Evolutionary conservation across 1,140 invertebrate species (phyloP).

Genomic region (Rhyacophila brunnea): DNA sequence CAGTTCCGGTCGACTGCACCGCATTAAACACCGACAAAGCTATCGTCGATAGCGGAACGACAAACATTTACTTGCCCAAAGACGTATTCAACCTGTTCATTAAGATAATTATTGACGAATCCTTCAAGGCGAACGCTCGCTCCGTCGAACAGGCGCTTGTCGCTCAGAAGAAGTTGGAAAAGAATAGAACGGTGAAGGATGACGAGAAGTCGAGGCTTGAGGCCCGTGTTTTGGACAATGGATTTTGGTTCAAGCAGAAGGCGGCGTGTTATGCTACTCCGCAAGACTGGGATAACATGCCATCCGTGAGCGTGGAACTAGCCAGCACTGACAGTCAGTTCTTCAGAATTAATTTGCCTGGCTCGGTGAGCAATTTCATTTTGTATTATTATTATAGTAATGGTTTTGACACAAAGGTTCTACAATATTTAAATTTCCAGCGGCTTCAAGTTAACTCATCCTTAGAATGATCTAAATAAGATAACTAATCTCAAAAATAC

Average conservation of each 20-base stretch:
- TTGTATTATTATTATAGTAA: no score
- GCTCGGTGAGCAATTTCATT: constrained; percentile 18
- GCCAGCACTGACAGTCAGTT: constrained; percentile 14
- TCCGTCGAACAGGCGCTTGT: neutral
- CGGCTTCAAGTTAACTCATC: no score
- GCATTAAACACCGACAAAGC: constrained; percentile 26
- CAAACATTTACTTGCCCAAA: constrained; percentile 28
- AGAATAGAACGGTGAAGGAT: neutral
- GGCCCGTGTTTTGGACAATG: constrained; percentile 5
- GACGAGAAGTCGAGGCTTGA: constrained; percentile 1
- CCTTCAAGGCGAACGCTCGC: neutral
- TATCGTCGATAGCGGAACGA: constrained; percentile 34
- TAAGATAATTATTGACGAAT: constrained; percentile 12
- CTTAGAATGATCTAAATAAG: no score
- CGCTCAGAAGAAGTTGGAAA: constrained; percentile 7
- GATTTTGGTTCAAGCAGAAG: constrained; percentile 28
- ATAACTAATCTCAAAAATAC: no score
- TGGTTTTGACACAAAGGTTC: no score
- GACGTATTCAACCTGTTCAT: constrained; percentile 27
- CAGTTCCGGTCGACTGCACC: constrained; percentile 22
- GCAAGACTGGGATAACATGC: constrained; percentile 24
- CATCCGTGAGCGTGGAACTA: constrained; percentile 24
- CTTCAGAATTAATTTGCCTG: constrained; percentile 29
- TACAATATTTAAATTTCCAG: no score
- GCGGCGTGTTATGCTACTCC: constrained; percentile 15